Evolutionary conservation across 2,113 vertebrate species (phyloP).

Genomic region (Semicossyphus pulcher): DNA sequence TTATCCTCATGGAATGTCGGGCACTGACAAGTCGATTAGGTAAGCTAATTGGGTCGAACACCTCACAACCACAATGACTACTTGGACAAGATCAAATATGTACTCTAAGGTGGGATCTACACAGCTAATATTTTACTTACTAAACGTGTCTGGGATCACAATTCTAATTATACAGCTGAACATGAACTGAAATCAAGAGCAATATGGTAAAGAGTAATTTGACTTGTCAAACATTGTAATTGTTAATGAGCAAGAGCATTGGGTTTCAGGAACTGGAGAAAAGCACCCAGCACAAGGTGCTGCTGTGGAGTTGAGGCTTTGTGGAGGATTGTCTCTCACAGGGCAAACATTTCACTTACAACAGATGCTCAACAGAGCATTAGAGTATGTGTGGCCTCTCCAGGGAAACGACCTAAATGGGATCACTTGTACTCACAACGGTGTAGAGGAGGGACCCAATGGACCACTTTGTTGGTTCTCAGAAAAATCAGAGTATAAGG

Average conservation of each 20-base stretch:
- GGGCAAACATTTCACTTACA: slow-evolving; percentile 53
- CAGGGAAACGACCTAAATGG: slow-evolving; percentile 54
- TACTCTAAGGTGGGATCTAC: slow-evolving; percentile 3
- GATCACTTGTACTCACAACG: slow-evolving; percentile 42
- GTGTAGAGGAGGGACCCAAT: slow-evolving; percentile 7
- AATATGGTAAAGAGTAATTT: slow-evolving; percentile 16
- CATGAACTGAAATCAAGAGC: slow-evolving; percentile 41
- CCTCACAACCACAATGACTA: slow-evolving; percentile 14
- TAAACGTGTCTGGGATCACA: background rate
- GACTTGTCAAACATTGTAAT: slow-evolving; percentile 11
- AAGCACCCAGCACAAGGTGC: slow-evolving; percentile 24
- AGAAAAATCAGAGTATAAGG: slow-evolving; percentile 22
- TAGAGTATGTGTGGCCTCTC: slow-evolving; percentile 35
- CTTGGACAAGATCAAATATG: slow-evolving; percentile 38
- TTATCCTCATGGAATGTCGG: slow-evolving; percentile 8
- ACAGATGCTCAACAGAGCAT: slow-evolving; percentile 47
- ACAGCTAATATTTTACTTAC: slow-evolving; percentile 2
- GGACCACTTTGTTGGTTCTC: slow-evolving; percentile 28
- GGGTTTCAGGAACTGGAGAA: slow-evolving; percentile 14
- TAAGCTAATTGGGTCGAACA: slow-evolving; percentile 41
- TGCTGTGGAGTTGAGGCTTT: slow-evolving; percentile 23
- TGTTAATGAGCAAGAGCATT: slow-evolving; percentile 8
- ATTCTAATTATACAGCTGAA: slow-evolving; percentile 26
- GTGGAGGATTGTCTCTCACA: slow-evolving; percentile 48
- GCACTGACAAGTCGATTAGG: slow-evolving; percentile 25